phyloP scores from a whole-genome alignment of 2,113 vertebrate species.

The Larimichthys crocea region DNA sequence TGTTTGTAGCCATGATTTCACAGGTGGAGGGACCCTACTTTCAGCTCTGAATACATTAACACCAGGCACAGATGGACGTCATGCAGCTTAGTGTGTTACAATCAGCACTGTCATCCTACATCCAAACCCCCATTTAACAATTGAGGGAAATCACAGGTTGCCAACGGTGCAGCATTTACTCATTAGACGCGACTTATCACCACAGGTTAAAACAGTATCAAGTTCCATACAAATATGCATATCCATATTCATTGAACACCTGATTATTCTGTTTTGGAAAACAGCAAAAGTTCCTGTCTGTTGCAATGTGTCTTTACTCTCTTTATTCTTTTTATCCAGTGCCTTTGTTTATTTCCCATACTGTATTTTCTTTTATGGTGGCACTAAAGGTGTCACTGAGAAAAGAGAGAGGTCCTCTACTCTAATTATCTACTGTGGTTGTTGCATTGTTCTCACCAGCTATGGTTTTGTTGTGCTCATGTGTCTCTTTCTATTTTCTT shows the following conservation, averaged over 20 bases:
- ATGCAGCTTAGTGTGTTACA: conserved; percentile 18
- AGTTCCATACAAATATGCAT: background rate
- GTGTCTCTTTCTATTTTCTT: background rate
- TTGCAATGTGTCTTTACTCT: background rate
- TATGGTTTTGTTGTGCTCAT: background rate
- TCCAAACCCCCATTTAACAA: conserved; percentile 3
- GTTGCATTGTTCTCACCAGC: background rate
- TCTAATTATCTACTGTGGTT: background rate
- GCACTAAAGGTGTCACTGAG: background rate
- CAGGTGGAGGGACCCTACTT: conserved; percentile 44
- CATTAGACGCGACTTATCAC: conserved; percentile 6
- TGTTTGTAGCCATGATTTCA: conserved; percentile 48
- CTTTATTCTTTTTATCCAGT: background rate
- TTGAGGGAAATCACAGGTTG: background rate
- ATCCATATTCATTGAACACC: background rate
- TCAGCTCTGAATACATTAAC: conserved; percentile 41
- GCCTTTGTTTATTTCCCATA: background rate
- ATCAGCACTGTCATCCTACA: conserved; percentile 16
- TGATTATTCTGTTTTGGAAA: background rate
- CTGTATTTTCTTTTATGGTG: background rate
- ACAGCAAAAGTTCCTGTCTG: no score
- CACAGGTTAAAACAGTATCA: background rate
- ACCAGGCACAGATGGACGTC: conserved; percentile 40
- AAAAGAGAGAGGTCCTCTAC: background rate
- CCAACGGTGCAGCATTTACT: background rate